Conservation (phyloP, 2,888 invertebrate genomes). For the Tiliacea citrago region DNA sequence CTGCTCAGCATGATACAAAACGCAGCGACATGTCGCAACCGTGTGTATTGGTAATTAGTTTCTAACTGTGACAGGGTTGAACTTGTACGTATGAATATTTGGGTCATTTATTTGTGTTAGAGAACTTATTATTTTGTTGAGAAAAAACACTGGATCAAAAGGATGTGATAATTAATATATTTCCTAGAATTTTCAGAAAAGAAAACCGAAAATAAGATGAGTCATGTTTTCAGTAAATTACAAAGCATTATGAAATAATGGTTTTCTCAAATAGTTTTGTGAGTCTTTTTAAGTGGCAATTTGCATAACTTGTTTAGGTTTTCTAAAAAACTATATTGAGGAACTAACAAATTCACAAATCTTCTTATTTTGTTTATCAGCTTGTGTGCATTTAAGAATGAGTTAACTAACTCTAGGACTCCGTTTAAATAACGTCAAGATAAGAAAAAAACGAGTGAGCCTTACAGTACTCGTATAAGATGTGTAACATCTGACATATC, state of each 20-base stretch:
- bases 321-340: not conserved
- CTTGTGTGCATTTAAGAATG: not conserved
- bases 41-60: slow-evolving; percentile 81
- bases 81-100: slow-evolving; percentile 52
- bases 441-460: not conserved
- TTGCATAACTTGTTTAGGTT: not conserved
- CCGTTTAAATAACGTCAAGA: not conserved
- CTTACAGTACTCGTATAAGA: no score
- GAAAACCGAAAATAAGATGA: slow-evolving; percentile 7
- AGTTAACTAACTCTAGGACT: not conserved
- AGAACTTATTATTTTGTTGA: not conserved
- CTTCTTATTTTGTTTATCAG: not conserved
- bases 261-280: slow-evolving; percentile 16
- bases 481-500: no score
- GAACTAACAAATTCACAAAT: not conserved
- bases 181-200: slow-evolving; percentile 10
- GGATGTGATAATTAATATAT: not conserved
- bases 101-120: slow-evolving; percentile 10
- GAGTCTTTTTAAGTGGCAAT: slow-evolving; percentile 3
- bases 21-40: slow-evolving; percentile 65
- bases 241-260: slow-evolving; percentile 20
- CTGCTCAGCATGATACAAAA: slow-evolving; percentile 73
- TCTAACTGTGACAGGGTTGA: slow-evolving; percentile 74
- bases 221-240: slow-evolving; percentile 13
- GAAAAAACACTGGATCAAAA: not conserved